These are phyloP conservation scores for Glossophaga mutica DNA, from an alignment of 2,797 vertebrate genomes.

Conservation along the genomic window DNA sequence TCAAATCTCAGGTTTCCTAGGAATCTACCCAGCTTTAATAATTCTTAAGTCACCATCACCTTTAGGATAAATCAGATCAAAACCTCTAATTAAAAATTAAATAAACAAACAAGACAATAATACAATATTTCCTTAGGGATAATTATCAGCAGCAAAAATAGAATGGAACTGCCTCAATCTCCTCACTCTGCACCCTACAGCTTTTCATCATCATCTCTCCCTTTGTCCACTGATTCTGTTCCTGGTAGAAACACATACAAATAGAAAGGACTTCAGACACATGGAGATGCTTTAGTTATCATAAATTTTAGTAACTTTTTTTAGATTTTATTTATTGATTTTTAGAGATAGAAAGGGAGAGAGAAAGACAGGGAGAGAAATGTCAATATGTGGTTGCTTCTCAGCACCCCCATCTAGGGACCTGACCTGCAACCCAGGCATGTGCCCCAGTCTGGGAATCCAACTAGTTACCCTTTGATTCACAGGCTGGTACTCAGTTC, in stretches of 20 bases:
- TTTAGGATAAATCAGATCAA: not conserved
- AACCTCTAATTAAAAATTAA: not conserved
- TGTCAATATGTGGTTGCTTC: too few relatives aligned
- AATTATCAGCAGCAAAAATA: not conserved
- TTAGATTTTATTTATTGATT: too few relatives aligned
- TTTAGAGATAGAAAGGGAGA: too few relatives aligned
- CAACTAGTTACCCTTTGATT: too few relatives aligned
- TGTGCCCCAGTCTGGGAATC: too few relatives aligned
- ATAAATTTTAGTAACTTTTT: slow-evolving; percentile 64
- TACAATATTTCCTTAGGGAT: not conserved
- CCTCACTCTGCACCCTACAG: not conserved
- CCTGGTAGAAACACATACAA: slow-evolving; percentile 12
- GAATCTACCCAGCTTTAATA: not conserved
- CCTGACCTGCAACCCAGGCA: too few relatives aligned
- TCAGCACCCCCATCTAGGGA: too few relatives aligned
- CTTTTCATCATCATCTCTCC: not conserved
- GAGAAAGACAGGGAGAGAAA: too few relatives aligned
- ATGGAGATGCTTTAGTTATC: slow-evolving; percentile 70
- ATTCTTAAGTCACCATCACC: not conserved
- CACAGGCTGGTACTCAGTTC: too few relatives aligned
- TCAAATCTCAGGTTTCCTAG: not conserved
- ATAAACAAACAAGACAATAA: not conserved
- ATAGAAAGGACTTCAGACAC: slow-evolving; percentile 60
- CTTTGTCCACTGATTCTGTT: not conserved
- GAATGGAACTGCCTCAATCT: not conserved